These are phyloP conservation scores for Ploceus nigricollis DNA, from an alignment of 2,113 vertebrate species.

Conservation along the genomic window DNA sequence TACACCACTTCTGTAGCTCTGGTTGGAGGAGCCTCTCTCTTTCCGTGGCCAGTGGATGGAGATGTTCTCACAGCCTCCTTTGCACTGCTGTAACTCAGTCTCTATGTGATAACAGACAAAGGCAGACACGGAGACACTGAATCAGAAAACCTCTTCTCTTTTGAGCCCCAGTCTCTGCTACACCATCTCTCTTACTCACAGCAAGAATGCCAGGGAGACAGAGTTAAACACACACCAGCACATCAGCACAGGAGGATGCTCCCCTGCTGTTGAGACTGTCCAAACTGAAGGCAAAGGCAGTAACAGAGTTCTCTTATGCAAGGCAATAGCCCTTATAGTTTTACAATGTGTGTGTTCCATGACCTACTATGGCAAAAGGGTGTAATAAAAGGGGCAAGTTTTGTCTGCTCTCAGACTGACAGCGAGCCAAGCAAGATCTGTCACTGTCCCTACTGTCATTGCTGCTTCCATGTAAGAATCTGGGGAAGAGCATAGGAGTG, in stretches of 20 bases:
- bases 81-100: constrained; percentile 72
- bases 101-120: constrained; percentile 69
- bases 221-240: neutral
- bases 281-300: neutral
- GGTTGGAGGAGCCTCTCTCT: constrained; percentile 27
- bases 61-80: constrained; percentile 72
- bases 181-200: neutral
- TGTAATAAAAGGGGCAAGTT: neutral
- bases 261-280: neutral
- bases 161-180: neutral
- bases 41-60: constrained; percentile 41
- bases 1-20: constrained; percentile 18
- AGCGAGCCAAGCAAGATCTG: neutral
- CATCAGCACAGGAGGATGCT: neutral
- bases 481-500: neutral
- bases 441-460: neutral
- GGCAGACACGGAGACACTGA: constrained; percentile 8
- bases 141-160: constrained; percentile 24
- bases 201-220: neutral
- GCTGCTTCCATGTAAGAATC: neutral
- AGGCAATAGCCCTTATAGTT: neutral
- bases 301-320: neutral
- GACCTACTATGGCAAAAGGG: neutral
- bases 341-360: neutral
- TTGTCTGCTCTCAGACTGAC: neutral